Evolutionary conservation across 2,797 vertebrate species (phyloP), one percentile per base, ranked within the genome.

Genomic region (Spinibarbus caldwelli): DNA sequence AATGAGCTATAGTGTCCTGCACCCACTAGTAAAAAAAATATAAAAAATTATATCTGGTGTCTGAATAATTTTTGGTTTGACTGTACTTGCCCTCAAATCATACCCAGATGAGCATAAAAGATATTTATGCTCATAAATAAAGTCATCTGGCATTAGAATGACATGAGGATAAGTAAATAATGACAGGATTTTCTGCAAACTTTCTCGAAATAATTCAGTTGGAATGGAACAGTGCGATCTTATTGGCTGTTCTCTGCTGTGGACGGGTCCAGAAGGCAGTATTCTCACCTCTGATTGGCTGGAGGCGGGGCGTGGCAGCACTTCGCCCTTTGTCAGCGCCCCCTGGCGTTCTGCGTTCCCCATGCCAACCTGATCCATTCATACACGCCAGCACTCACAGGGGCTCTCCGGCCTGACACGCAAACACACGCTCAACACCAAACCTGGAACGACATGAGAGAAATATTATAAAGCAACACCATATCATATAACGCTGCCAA

Each of bases 261-360:
- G 49, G 29, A 31, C 4, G 23, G 29, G 29, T 62, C 6, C 29
- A 26, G 14, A 67, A 52, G 36, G 2, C 6, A 57, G 41, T 1
- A 31, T 8, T 70, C 94, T 96, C 88, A 95, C 97, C 93, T 97
- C 96, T 49, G 96, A 84, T 4, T 94, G 93, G 86, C 92, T 92
- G 0, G 93, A 87, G 23, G 96, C 81, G 3, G 95, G 84, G 87
- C 89, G 41, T 0, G 96, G 90, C 90, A 95, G 94, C 43, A 92
- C 95, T 88, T 97, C 96, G 70, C 95, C 94, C 92, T 87, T 93
- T 0, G 86, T 89, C 87, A 97, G 94, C 68, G 93, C 90, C 90
- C 90, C 93, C 83, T 76, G 90, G 80, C 91, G 93, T 91, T 96
- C 96, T 92, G 96, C 97, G 95, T 94, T 97, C 93, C 96, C 97